phyloP scores from a whole-genome alignment of 2,888 invertebrate species.

The Nephrotoma guestfalica region DNA sequence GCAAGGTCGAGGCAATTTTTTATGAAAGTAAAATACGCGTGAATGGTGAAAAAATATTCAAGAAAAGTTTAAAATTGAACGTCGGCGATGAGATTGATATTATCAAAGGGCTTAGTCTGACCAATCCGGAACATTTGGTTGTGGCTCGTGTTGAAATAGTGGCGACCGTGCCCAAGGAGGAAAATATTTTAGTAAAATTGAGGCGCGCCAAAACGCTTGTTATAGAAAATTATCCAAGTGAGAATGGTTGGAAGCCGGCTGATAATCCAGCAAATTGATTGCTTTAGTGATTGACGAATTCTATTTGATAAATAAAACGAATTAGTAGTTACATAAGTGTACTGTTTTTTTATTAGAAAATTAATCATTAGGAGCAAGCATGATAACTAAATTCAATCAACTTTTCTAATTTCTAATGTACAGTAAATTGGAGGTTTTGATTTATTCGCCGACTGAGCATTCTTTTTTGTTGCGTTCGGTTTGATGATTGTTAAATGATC shows the following conservation, averaged over 20 bases:
- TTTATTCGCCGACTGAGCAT: too few relatives aligned
- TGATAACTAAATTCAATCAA: too few relatives aligned
- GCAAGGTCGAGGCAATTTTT: constrained; percentile 66
- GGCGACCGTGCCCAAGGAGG: constrained; percentile 37
- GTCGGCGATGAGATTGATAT: constrained; percentile 67
- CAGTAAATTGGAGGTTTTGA: too few relatives aligned
- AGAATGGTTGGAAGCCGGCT: constrained; percentile 22
- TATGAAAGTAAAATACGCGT: constrained; percentile 67
- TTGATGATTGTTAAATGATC: too few relatives aligned
- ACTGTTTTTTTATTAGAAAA: too few relatives aligned
- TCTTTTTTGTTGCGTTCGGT: too few relatives aligned
- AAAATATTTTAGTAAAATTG: constrained; percentile 42
- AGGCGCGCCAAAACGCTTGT: constrained; percentile 52
- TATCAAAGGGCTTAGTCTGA: constrained; percentile 47
- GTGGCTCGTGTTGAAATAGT: constrained; percentile 56
- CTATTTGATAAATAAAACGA: neutral
- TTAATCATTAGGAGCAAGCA: too few relatives aligned
- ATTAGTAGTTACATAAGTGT: neutral
- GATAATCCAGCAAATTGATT: constrained; percentile 34
- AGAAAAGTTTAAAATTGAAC: constrained; percentile 56
- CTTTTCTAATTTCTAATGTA: too few relatives aligned
- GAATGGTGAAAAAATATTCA: constrained; percentile 59
- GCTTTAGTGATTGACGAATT: neutral
- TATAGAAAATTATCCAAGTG: constrained; percentile 52
- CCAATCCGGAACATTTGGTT: constrained; percentile 52